These are phyloP conservation scores for Ophion slaviceki DNA, from an alignment of 2,888 invertebrate species.

Conservation along the genomic window DNA sequence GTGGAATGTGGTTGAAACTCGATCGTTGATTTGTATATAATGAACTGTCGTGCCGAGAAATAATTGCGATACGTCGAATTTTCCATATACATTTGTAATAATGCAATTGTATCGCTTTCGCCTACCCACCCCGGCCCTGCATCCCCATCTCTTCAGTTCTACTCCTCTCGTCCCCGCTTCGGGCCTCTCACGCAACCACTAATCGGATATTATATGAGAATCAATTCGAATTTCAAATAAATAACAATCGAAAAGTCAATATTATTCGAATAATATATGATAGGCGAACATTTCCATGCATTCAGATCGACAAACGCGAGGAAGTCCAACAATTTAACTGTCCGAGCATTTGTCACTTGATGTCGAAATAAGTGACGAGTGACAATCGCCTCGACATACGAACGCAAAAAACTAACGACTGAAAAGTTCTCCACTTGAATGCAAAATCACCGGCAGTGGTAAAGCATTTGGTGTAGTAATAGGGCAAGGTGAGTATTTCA, in stretches of 20 bases:
- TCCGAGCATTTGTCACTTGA: neutral
- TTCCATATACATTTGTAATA: neutral
- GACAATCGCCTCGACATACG: neutral
- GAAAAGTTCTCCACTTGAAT: neutral
- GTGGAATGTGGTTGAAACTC: neutral
- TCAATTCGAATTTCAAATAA: neutral
- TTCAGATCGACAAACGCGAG: neutral
- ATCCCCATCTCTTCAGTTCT: neutral
- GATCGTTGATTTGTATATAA: neutral
- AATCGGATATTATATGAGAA: neutral
- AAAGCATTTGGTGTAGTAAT: no score
- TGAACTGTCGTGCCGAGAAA: neutral
- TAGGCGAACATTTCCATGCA: neutral
- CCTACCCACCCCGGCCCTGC: neutral
- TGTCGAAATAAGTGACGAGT: neutral
- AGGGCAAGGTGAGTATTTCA: no score
- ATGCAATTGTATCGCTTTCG: neutral
- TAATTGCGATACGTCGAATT: neutral
- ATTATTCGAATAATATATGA: neutral
- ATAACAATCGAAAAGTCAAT: neutral
- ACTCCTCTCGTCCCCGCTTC: neutral
- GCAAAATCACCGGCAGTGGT: neutral
- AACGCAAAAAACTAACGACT: neutral
- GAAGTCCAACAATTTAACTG: neutral
- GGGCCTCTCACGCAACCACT: neutral